Base-by-base conservation (phyloP, 2,888 invertebrate genomes). In the Stomorhina lunata region DNA sequence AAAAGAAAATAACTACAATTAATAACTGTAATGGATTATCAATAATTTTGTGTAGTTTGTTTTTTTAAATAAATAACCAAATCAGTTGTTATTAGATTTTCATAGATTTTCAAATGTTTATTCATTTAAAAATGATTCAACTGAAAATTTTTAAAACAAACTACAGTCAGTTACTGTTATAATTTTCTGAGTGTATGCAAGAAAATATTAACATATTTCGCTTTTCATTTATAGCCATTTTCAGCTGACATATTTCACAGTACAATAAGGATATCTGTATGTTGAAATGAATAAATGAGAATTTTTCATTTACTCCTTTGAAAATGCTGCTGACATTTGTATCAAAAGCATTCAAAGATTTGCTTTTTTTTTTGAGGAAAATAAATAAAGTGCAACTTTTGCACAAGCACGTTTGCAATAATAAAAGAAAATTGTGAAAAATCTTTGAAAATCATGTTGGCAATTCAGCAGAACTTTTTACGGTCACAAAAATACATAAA, bases 401-500 rank as follows among this genome's bases (percentile, higher is more conserved):
- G 59, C 43, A 53, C 20, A 37, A 73, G 66, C 79, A 73, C 72
- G 79, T 80, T 66, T 65, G 37, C 29, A 66, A 27, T 17, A 72
- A 50, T 22, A 50, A 32, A 32, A 50, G 12, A 55, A 45, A 75
- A 25, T 32, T 37, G 22, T 69, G 22, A 59, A 72, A n/a, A 66
- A 73, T 73, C 72, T 66, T 59, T 72, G 32, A 59, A 73, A 73
- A 80, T 72, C 72, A 61, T 66, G 50, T 43, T 73, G 79, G 72
- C 66, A 80, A 73, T 73, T 73, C 66, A 80, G 79, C 72, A 80
- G 57, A 72, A 73, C 22, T 66, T 66, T 79, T 72, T 72, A 79
- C 50, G 43, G 15, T 48, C 72, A 66, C 43, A 73, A 72, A 79
- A 61, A 29, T 29, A n/a, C n/a, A 66, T 48, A 27, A 53, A 73